Base-by-base conservation (phyloP, 1,140 invertebrate species). In the Formica selysi region DNA sequence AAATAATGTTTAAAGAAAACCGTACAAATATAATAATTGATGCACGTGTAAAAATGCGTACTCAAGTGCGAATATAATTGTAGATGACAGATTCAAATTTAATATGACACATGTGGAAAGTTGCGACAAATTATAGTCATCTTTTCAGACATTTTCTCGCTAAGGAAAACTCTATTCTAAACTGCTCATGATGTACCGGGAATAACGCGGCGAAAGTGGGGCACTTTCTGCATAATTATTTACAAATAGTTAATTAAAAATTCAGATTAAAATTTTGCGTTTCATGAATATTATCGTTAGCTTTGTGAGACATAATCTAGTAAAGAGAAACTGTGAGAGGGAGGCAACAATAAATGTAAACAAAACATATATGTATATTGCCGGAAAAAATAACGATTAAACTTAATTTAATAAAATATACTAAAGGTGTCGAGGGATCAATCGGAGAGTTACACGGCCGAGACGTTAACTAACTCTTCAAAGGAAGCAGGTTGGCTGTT, bases 401-500 rank as follows among this genome's bases (percentile, higher is more conserved):
- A 41, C 36, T 51, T 10, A 16, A 38, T 41, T 2, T 19, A 76
- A 32, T 32, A 32, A 32, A 0, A 44, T 64, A 64, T 38, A 48
- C 38, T 62, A 2, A 83, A 48, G 73, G 29, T 13, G 32, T 57
- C 26, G 36, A 70, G 48, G 36, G 54, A 83, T 74, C 68, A 83
- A 61, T 83, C 62, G 41, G 16, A 80, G 41, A 48, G 62, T 44
- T 51, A 5, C 65, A 70, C 29, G 48, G 22, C 32, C 65, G 76
- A 80, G 76, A 86, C 65, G 32, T 80, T 70, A 86, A 86, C 80
- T 70, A 86, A 86, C 80, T 86, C 78, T 51, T 86, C 64, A 74
- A 73, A 80, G 81, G 67, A 74, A 57, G 32, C 38, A 51, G 32
- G 64, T 41, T 64, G 13, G 51, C 13, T 61, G 67, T 57, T 81